Evolutionary conservation across 2,113 vertebrate species (phyloP).

Genomic region (Motacilla tschutschensis): DNA sequence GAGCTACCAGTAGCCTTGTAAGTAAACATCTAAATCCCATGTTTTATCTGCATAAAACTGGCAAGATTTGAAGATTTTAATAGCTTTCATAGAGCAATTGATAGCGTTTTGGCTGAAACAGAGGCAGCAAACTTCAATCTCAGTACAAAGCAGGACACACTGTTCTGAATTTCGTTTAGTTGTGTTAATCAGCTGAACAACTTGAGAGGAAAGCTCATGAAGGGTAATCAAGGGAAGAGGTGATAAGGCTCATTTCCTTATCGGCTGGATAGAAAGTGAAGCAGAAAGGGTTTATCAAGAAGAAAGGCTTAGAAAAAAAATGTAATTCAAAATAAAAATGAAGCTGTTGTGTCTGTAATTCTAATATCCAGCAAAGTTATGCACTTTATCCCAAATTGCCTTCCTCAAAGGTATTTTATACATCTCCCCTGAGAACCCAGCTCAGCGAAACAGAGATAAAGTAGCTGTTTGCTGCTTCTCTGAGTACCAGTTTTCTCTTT

Average conservation of each 20-base stretch:
- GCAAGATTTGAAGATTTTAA: not conserved
- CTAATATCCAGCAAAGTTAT: not conserved
- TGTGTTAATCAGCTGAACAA: conserved; percentile 31
- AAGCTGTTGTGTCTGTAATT: not conserved
- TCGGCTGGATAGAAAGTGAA: not conserved
- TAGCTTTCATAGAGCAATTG: not conserved
- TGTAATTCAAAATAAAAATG: not conserved
- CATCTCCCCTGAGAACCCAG: not conserved
- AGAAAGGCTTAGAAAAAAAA: not conserved
- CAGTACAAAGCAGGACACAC: not conserved
- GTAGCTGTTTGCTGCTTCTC: not conserved
- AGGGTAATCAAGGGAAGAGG: conserved; percentile 2
- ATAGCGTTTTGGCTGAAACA: not conserved
- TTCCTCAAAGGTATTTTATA: conserved; percentile 2
- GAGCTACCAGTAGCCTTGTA: not conserved
- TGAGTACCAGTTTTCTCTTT: not conserved
- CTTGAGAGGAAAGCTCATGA: not conserved
- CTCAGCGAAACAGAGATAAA: not conserved
- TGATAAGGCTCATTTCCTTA: conserved; percentile 43
- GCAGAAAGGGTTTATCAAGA: conserved; percentile 13
- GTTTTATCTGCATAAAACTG: not conserved
- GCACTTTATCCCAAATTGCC: not conserved
- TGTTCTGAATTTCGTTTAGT: not conserved
- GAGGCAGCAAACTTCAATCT: not conserved
- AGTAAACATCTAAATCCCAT: not conserved